A percentile compares a stretch with the other conserved stretches of the same genome.
Conservation (phyloP, 2,888 invertebrate species). For the Heliconius ethilla region DNA sequence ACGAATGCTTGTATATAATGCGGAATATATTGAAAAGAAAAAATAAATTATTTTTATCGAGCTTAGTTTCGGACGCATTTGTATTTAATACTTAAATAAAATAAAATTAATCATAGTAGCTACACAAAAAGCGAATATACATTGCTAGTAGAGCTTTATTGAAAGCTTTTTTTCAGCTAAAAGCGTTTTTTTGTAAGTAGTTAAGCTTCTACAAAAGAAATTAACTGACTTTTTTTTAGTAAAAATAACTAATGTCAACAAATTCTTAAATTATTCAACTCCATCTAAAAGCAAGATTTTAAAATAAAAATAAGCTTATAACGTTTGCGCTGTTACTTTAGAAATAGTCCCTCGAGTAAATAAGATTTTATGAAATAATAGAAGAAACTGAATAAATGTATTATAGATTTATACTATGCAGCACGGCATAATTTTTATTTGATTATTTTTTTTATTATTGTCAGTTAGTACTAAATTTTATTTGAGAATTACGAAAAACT, state of each 20-base stretch:
- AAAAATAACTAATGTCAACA: not conserved
- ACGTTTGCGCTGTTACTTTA: slow-evolving; percentile 4
- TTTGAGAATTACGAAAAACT: too few relatives aligned
- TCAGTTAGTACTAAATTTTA: too few relatives aligned
- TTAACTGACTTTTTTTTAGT: not conserved
- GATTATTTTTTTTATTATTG: too few relatives aligned
- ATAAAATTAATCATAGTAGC: too few relatives aligned
- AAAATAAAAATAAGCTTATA: slow-evolving; percentile 13
- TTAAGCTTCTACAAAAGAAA: too few relatives aligned
- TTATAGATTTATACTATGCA: not conserved
- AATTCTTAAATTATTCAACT: not conserved
- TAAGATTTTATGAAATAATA: not conserved
- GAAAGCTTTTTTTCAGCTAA: too few relatives aligned
- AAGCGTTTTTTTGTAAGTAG: too few relatives aligned
- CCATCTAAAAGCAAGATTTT: not conserved
- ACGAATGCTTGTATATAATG: not conserved
- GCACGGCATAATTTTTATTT: not conserved
- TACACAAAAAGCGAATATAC: too few relatives aligned
- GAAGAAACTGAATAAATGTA: not conserved
- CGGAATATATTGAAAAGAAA: not conserved
- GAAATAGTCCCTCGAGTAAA: not conserved
- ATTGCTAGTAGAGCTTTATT: too few relatives aligned
- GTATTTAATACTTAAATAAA: too few relatives aligned
- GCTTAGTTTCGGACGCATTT: not conserved
- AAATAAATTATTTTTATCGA: not conserved